These are phyloP conservation scores for Melanaphis sacchari DNA, from an alignment of 1,140 invertebrate species.

Conservation along the genomic window DNA sequence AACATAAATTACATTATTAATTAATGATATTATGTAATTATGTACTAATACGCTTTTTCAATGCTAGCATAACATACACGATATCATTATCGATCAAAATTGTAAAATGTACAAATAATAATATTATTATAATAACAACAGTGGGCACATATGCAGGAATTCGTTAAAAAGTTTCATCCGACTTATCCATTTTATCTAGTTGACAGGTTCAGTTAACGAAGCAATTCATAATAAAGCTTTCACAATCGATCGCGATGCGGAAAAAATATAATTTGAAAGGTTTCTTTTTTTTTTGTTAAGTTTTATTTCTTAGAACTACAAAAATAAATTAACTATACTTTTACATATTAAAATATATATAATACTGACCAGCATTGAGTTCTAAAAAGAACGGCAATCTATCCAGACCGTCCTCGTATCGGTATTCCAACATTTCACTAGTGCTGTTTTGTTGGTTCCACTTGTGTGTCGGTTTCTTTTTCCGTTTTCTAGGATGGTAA, in stretches of 20 bases:
- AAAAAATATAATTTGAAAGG: slow-evolving; percentile 48
- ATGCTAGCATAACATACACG: too few relatives aligned
- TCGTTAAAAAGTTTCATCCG: not conserved
- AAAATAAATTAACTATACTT: not conserved
- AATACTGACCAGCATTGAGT: slow-evolving; percentile 67
- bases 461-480: slow-evolving; percentile 79
- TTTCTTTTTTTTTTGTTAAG: slow-evolving; percentile 12
- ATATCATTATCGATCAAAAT: too few relatives aligned
- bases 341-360: not conserved
- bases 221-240: slow-evolving; percentile 20
- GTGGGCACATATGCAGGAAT: not conserved
- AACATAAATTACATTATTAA: too few relatives aligned
- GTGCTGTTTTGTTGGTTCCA: slow-evolving; percentile 64
- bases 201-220: slow-evolving; percentile 29
- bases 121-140: too few relatives aligned
- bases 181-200: too few relatives aligned
- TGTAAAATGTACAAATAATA: too few relatives aligned
- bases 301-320: not conserved
- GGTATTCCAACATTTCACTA: slow-evolving; percentile 62
- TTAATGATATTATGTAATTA: too few relatives aligned
- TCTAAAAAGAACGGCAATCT: slow-evolving; percentile 70
- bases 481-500: slow-evolving; percentile 84
- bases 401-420: slow-evolving; percentile 66
- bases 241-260: not conserved
- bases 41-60: too few relatives aligned